phyloP scores from a whole-genome alignment of 2,797 vertebrate genomes.

The Momotus momota region DNA sequence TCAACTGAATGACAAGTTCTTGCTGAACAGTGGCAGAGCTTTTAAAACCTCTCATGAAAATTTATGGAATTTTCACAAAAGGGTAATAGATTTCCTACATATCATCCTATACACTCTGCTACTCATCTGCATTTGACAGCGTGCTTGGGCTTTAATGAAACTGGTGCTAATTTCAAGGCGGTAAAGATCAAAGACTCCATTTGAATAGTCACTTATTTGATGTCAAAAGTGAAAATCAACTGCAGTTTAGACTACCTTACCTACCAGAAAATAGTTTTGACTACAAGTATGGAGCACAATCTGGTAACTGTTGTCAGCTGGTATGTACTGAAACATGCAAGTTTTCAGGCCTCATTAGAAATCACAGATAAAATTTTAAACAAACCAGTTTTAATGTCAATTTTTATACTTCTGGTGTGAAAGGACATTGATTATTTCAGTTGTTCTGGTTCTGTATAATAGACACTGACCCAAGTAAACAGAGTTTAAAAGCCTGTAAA shows the following conservation, averaged over 20 bases:
- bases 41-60: slow-evolving; percentile 23
- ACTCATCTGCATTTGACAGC: slow-evolving; percentile 11
- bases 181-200: slow-evolving; percentile 46
- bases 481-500: not conserved
- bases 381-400: not conserved
- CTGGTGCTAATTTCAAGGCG: not conserved
- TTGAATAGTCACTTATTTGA: slow-evolving; percentile 12
- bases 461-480: not conserved
- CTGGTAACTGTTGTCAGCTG: not conserved
- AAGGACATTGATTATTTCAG: not conserved
- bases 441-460: not conserved
- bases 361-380: not conserved
- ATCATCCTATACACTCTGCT: not conserved
- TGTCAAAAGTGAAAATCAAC: not conserved
- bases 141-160: not conserved
- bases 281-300: not conserved
- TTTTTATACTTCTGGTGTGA: not conserved
- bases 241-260: not conserved
- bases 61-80: not conserved
- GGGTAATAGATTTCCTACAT: slow-evolving; percentile 1
- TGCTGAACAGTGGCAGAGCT: not conserved
- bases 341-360: not conserved
- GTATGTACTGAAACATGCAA: not conserved
- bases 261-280: not conserved
- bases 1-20: not conserved